Evolutionary conservation across 23 tunicate genomes (phyloP).

Genomic region (Aplidium turbinatum): DNA sequence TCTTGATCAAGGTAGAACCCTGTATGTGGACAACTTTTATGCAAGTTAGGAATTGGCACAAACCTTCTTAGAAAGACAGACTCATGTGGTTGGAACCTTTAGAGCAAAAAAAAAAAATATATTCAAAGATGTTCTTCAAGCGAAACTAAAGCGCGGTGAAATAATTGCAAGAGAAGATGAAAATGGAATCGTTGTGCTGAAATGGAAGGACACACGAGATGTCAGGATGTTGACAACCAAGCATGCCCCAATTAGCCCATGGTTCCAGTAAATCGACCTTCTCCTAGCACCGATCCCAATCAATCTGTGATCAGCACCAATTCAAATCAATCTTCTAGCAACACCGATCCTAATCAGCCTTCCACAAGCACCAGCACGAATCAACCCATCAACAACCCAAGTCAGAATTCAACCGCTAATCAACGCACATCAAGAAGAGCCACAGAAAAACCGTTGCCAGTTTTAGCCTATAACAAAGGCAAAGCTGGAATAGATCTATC

Average conservation of each 20-base stretch:
- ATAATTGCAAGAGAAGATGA: conserved; percentile 38
- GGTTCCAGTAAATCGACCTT: no score
- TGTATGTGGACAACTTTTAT: conserved; percentile 40
- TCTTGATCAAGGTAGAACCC: conserved; percentile 25
- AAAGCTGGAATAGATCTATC: conserved; percentile 36
- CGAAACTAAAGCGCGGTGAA: conserved; percentile 33
- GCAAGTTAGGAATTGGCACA: conserved; percentile 28
- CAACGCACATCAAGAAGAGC: no score
- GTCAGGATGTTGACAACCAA: conserved; percentile 31
- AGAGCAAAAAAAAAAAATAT: conserved; percentile 28
- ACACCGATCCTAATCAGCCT: no score
- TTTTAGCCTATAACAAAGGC: conserved; percentile 35
- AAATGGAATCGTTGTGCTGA: conserved; percentile 30
- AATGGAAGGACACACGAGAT: conserved; percentile 41
- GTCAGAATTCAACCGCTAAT: no score
- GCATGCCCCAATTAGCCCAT: no score
- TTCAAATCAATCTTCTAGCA: no score
- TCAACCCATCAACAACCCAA: no score
- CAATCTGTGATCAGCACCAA: no score
- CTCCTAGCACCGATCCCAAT: no score
- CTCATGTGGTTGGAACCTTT: conserved; percentile 34
- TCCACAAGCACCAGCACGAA: no score
- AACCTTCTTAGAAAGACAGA: conserved; percentile 16
- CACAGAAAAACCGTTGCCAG: conserved; percentile 22
- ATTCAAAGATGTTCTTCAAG: conserved; percentile 28